Percentiles rank a stretch among this genome's conserved stretches.
Evolutionary conservation across 2,888 invertebrate genomes (phyloP).

Genomic region (Cenopis cana): DNA sequence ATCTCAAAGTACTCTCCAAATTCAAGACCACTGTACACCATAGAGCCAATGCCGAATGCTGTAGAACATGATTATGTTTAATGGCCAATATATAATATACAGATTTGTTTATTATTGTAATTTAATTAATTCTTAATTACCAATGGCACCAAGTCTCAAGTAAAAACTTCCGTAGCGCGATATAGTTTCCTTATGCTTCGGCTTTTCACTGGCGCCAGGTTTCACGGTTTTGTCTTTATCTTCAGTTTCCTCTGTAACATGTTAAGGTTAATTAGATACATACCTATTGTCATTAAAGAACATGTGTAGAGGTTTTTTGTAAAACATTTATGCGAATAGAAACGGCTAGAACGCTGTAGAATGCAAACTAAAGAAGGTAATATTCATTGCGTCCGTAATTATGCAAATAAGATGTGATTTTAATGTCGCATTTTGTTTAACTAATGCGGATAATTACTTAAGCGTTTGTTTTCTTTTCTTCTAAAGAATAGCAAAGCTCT

Average conservation of each 20-base stretch:
- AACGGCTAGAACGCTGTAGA: constrained; percentile 71
- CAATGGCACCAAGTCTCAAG: constrained; percentile 92
- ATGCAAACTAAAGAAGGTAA: constrained; percentile 77
- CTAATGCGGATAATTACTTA: constrained; percentile 78
- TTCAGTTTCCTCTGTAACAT: constrained; percentile 65
- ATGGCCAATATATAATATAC: neutral
- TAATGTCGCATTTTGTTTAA: constrained; percentile 83
- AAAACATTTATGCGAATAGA: constrained; percentile 70
- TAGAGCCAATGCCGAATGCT: constrained; percentile 87
- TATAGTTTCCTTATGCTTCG: constrained; percentile 72
- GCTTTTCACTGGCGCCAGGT: constrained; percentile 66
- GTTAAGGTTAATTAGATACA: constrained; percentile 47
- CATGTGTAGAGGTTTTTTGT: constrained; percentile 58
- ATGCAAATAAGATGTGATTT: constrained; percentile 84
- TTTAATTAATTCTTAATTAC: constrained; percentile 67
- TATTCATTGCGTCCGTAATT: constrained; percentile 78
- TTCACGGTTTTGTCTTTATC: constrained; percentile 72
- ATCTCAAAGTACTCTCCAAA: constrained; percentile 91
- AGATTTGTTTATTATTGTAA: neutral
- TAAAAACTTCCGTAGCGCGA: constrained; percentile 93
- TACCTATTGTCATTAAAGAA: constrained; percentile 59
- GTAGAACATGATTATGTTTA: constrained; percentile 47
- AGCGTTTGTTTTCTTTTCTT: constrained; percentile 47
- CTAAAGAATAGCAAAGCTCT: constrained; percentile 16
- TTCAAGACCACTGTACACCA: constrained; percentile 89